Conservation (phyloP, 2,888 invertebrate genomes). For the Napeogenes sylphis region DNA sequence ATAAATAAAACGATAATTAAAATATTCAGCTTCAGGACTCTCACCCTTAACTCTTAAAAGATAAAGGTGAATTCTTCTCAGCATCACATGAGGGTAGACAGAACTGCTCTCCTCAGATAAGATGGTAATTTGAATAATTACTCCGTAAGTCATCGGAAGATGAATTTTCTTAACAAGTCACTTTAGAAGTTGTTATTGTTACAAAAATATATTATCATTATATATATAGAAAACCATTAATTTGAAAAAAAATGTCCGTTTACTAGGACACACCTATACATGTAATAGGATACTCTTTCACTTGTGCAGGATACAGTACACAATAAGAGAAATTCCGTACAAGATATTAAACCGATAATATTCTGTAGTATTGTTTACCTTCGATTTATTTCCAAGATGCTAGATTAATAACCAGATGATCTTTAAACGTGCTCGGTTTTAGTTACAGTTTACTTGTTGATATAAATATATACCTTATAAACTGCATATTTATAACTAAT, state of each 20-base stretch:
- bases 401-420: slow-evolving; percentile 29
- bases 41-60: slow-evolving; percentile 23
- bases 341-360: neutral
- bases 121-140: slow-evolving; percentile 72
- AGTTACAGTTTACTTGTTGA: slow-evolving; percentile 16
- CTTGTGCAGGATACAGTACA: neutral
- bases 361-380: slow-evolving; percentile 26
- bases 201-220: slow-evolving; percentile 3
- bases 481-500: no score
- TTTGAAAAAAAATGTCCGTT: no score
- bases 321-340: slow-evolving; percentile 3
- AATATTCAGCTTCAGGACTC: neutral
- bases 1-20: slow-evolving; percentile 1
- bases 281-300: neutral
- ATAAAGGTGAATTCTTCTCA: slow-evolving; percentile 28
- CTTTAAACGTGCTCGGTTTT: slow-evolving; percentile 20
- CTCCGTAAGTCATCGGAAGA: slow-evolving; percentile 58
- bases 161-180: slow-evolving; percentile 49
- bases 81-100: slow-evolving; percentile 39
- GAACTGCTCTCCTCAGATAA: slow-evolving; percentile 67
- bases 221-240: no score
- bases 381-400: slow-evolving; percentile 25
- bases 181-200: slow-evolving; percentile 13
- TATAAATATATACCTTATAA: no score
- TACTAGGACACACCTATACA: no score